Evolutionary conservation across 2,888 invertebrate species (phyloP), one percentile per base, ranked within the genome.

Genomic region (Psylliodes chrysocephalus): DNA sequence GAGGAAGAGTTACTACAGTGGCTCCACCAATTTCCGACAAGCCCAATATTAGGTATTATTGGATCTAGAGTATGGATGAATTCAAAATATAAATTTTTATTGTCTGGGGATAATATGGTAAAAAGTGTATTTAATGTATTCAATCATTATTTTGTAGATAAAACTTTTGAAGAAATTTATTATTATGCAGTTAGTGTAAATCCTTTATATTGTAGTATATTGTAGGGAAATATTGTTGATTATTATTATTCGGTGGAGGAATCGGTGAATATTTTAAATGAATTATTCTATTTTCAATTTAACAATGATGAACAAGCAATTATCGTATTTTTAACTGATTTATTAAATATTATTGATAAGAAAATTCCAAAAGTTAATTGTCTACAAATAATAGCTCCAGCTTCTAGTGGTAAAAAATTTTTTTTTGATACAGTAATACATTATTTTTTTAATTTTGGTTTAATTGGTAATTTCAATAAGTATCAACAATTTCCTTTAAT

Each of bases 401-500:
- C 53, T 1, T 12, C n/a, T 2, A 8, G 8, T 14, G 47, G 25
- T 22, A 28, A 47, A 47, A 47, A 47, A 5, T 47, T 47, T 28
- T 60, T 60, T 52, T 10, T 52, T 4, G 44, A 60, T 52, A 1
- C 10, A 12, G 14, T 60, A 7, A 42, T 60, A 8, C 28, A 52
- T 51, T 51, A n/a, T 15, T 60, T 35, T 42, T 40, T 52, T 17
- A 60, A 60, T 60, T 60, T 52, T 42, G 63, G 66, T 1, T 63
- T 62, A 54, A 63, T 66, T n/a, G 59, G 55, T 1, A 66, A 66
- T 55, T 63, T 66, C 47, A 66, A 60, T 60, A 63, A 49, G 51
- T 66, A 52, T 60, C 25, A 17, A 60, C 54, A 63, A 38, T 72
- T 71, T 66, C 69, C 70, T 1, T 65, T 70, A 38, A 56, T 66